Evolutionary conservation across 2,113 vertebrate species (phyloP), one percentile per base, ranked within the genome.

Genomic region (Geococcyx californianus): DNA sequence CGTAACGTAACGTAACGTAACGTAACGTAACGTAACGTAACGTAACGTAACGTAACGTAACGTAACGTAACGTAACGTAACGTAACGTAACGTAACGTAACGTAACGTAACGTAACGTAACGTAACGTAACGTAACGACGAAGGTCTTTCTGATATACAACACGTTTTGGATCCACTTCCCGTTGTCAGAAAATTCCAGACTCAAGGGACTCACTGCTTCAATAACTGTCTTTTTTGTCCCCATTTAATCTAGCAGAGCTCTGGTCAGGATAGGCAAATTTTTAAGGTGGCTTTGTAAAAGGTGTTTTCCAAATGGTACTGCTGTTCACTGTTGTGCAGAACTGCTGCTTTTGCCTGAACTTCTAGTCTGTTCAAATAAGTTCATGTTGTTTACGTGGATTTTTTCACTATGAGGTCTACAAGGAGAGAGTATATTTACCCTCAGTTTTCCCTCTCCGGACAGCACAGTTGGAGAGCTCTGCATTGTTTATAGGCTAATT

Each of bases 81-180:
- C 7, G 16, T 33, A 19, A 34, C 21, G 51, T 45, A 33, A 64
- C 6, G 29, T 49, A 47, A n/a, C n/a, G n/a, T n/a, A n/a, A n/a
- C n/a, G n/a, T n/a, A n/a, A n/a, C n/a, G n/a, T n/a, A n/a, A n/a
- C 4, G 2, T 24, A 31, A 49, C 1, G 1, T 40, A 74, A 28
- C 9, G 17, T 33, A 19, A 36, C 21, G 40, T 45, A n/a, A 64
- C 6, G 28, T 49, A 47, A 56, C 26, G 63, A 38, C 2, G 2
- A 72, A 64, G 15, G 14, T 76, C 17, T 38, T 79, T 36, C 73
- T 62, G 42, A 42, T 24, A 25, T 51, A 44, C 31, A 62, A 38
- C 15, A 33, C 1, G 5, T 59, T 83, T 87, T 73, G 45, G 20
- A 58, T 47, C 23, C 24, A 9, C 9, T 74, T 52, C 16, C 45